A percentile compares a stretch with the other conserved stretches of the same genome.
These are phyloP conservation scores for Dasysyrphus albostriatus DNA, from an alignment of 2,888 invertebrate genomes.

Conservation along the genomic window DNA sequence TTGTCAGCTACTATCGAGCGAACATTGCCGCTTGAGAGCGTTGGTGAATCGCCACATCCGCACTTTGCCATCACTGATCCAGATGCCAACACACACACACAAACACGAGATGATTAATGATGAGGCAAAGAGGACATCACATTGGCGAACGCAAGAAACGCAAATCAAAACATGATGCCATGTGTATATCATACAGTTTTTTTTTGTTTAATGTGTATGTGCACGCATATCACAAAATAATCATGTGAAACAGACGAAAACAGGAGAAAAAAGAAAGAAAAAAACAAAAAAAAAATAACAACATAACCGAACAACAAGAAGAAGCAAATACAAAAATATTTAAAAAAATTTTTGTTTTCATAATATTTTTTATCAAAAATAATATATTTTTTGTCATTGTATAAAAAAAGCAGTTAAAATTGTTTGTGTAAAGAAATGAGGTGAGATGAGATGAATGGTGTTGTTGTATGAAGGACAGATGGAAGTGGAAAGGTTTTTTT, in stretches of 20 bases:
- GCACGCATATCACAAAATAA: slow-evolving; percentile 65
- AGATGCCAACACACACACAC: slow-evolving; percentile 10
- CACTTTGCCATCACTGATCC: slow-evolving; percentile 79
- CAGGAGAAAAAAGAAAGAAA: slow-evolving; percentile 62
- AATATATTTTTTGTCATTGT: neutral
- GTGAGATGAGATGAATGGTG: slow-evolving; percentile 49
- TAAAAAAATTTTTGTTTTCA: slow-evolving; percentile 24
- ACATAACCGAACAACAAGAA: slow-evolving; percentile 66
- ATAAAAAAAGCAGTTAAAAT: slow-evolving; percentile 51
- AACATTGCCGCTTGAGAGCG: slow-evolving; percentile 78
- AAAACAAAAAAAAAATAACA: slow-evolving; percentile 67
- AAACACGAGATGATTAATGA: slow-evolving; percentile 39
- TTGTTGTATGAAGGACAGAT: slow-evolving; percentile 50
- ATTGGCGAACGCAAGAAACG: slow-evolving; percentile 11
- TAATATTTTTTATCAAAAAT: slow-evolving; percentile 17
- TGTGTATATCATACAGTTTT: slow-evolving; percentile 38
- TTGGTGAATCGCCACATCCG: slow-evolving; percentile 79
- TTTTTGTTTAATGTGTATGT: slow-evolving; percentile 39
- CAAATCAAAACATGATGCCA: slow-evolving; percentile 57
- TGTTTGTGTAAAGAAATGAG: slow-evolving; percentile 49
- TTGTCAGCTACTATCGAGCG: slow-evolving; percentile 78
- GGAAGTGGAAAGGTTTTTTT: slow-evolving; percentile 37
- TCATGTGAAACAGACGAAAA: slow-evolving; percentile 72
- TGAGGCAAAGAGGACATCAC: slow-evolving; percentile 29
- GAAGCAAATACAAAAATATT: slow-evolving; percentile 50